Evolutionary conservation across 2,888 invertebrate species (phyloP).

Genomic region (Allacma fusca): DNA sequence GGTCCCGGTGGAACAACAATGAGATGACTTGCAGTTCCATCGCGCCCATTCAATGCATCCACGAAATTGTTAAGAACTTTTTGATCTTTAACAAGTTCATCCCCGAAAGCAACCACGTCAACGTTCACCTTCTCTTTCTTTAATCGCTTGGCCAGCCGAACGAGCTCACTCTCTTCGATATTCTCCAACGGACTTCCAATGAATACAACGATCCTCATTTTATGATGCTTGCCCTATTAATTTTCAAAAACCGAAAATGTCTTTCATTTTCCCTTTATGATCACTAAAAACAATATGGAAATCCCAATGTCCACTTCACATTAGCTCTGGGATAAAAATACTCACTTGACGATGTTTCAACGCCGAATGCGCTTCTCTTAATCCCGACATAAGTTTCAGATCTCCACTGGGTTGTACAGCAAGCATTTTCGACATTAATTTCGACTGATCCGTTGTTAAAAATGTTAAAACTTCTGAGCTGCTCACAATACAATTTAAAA

Average conservation of each 20-base stretch:
- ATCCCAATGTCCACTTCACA: no score
- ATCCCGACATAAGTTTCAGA: constrained; percentile 88
- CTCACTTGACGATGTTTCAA: constrained; percentile 86
- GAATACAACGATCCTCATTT: constrained; percentile 98
- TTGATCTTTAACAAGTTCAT: constrained; percentile 74
- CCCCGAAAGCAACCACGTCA: constrained; percentile 95
- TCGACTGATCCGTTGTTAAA: constrained; percentile 93
- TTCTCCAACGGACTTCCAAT: constrained; percentile 90
- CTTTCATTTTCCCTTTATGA: no score
- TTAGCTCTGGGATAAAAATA: no score
- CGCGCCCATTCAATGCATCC: constrained; percentile 90
- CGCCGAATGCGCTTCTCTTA: constrained; percentile 93
- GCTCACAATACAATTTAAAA: neutral
- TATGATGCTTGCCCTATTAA: constrained; percentile 95
- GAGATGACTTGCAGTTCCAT: constrained; percentile 88
- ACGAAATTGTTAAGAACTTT: constrained; percentile 51
- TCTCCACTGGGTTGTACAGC: constrained; percentile 91
- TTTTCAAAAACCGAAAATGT: no score
- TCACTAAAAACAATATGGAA: no score
- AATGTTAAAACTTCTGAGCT: constrained; percentile 91
- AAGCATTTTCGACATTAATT: constrained; percentile 93
- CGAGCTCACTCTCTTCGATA: constrained; percentile 91
- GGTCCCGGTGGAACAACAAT: constrained; percentile 98
- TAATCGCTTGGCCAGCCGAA: constrained; percentile 93
- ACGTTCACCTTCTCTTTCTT: constrained; percentile 99